A percentile compares a stretch with the other conserved stretches of the same genome.
Conservation (phyloP, 2,888 invertebrate species). For the Caenorhabditis japonica region DNA sequence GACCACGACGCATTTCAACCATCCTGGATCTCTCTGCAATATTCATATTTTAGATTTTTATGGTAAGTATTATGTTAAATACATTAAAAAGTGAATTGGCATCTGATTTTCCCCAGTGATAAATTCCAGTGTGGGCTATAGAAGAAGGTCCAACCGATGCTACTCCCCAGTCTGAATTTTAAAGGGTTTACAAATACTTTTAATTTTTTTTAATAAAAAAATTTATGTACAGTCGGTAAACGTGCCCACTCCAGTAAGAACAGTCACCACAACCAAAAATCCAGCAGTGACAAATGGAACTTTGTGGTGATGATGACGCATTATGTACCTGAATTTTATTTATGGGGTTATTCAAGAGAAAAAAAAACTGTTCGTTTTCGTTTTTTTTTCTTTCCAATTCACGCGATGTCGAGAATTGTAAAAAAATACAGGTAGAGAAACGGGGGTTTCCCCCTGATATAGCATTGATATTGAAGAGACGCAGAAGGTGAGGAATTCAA, state of each 20-base stretch:
- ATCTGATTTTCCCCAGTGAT: constrained; percentile 38
- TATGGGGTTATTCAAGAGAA: too few species aligned
- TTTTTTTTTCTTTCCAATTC: too few species aligned
- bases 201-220: background rate
- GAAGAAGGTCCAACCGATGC: background rate
- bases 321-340: constrained; percentile 13
- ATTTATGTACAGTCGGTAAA: constrained; percentile 41
- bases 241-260: constrained; percentile 46
- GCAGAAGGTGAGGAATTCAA: too few species aligned
- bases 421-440: too few species aligned
- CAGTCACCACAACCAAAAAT: constrained; percentile 28
- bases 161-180: constrained; percentile 44
- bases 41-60: background rate
- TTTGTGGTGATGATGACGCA: constrained; percentile 47
- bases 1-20: constrained; percentile 52
- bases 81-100: constrained; percentile 24
- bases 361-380: too few species aligned
- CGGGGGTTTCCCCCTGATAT: too few species aligned
- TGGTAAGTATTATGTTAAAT: background rate
- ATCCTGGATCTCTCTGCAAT: constrained; percentile 38
- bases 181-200: too few species aligned
- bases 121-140: constrained; percentile 39
- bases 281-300: constrained; percentile 44
- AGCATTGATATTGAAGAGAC: too few species aligned
- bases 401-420: too few species aligned